Evolutionary conservation across 2,888 invertebrate species (phyloP), one percentile per base, ranked within the genome.

Genomic region (Pachymerium ferrugineum): DNA sequence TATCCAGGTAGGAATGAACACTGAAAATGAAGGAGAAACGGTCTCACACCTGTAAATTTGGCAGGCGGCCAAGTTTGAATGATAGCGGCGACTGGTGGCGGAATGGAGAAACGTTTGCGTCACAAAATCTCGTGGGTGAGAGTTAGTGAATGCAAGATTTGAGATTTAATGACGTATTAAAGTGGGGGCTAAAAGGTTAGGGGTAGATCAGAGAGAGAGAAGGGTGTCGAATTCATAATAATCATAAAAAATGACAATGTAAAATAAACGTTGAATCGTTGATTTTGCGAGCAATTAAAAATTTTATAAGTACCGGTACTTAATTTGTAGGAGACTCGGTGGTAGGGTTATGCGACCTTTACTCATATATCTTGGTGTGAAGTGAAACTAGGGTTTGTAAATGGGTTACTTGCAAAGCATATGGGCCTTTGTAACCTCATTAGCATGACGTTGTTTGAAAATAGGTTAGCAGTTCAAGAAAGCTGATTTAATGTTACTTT

Each of bases 381-480:
- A 62, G 28, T 62, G 62, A 62, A 62, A 62, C 28, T 10, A 28
- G 62, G 8, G 62, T 8, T 62, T 62, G 38, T 3, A 38, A 38
- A 12, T 62, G 62, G 22, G 62, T 62, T 62, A 25, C 28, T 28
- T 6, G 25, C 12, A 62, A 25, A 28, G 62, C 28, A 62, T 62
- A 62, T 62, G 62, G 62, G 25, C 25, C 62, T 62, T 62, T 62
- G 62, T 25, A 62, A 62, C 62, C 62, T 62, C 28, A 62, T 62
- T 62, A 28, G 62, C 62, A 62, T 62, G 62, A 62, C 14, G 62
- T n/a, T n/a, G 62, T 62, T 62, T 22, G 25, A 25, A 62, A 62
- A 62, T 62, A 62, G 62, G 62, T 62, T 62, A 25, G 62, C 62
- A 62, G 62, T 62, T 62, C 62, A 62, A 62, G 62, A 62, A 62